Percentiles rank a stretch among this genome's conserved stretches.
phyloP scores from a whole-genome alignment of 2,113 vertebrate genomes.

The Orientallactaga bullata region DNA sequence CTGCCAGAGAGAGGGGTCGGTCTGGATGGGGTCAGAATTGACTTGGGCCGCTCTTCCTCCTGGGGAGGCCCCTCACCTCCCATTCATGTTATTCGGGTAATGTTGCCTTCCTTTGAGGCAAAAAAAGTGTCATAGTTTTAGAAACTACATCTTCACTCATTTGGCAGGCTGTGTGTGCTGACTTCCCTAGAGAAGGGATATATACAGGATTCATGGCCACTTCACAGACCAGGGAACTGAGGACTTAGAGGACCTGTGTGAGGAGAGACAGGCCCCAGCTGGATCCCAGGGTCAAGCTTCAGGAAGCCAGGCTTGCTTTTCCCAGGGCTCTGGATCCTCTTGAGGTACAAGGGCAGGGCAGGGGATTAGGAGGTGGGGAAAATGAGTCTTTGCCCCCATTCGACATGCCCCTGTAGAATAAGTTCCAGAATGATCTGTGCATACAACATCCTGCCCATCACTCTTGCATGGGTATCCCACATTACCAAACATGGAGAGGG shows the following conservation, averaged over 20 bases:
- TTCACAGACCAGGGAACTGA: background rate
- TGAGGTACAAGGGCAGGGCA: background rate
- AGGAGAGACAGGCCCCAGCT: background rate
- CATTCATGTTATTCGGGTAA: too few species aligned
- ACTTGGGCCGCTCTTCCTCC: accelerated
- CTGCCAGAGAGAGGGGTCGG: background rate
- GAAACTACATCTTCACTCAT: background rate
- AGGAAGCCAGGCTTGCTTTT: background rate
- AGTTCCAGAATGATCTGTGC: background rate
- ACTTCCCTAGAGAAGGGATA: background rate
- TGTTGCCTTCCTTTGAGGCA: background rate
- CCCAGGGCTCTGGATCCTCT: background rate
- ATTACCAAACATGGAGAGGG: background rate
- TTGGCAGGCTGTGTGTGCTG: background rate
- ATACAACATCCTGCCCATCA: background rate
- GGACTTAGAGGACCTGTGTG: background rate
- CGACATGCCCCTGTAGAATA: background rate
- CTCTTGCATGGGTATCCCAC: background rate
- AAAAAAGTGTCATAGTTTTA: background rate
- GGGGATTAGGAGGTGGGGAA: background rate
- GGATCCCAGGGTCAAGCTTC: background rate
- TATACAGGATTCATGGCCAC: background rate
- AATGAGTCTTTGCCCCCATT: too few species aligned
- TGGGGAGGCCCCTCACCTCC: background rate
- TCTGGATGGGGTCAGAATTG: background rate